Conservation (phyloP, 1,140 invertebrate species). For the Trichonephila clavata region DNA sequence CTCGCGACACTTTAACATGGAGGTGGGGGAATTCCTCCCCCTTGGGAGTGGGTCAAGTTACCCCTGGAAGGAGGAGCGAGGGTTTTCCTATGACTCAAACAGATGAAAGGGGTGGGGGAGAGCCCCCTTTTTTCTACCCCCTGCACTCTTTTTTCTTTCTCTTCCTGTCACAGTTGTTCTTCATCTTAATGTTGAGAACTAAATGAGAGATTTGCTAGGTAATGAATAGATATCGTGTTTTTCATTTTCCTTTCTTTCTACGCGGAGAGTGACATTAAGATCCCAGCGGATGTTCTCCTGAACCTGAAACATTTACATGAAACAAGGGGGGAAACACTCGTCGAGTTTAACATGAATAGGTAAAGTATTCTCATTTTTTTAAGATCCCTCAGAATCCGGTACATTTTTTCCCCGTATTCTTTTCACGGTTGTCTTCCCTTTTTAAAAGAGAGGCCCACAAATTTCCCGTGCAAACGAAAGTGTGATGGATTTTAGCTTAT, state of each 20-base stretch:
- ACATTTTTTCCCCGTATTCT: too few relatives aligned
- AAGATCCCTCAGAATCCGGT: too few relatives aligned
- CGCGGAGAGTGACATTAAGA: neutral
- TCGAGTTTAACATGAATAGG: too few relatives aligned
- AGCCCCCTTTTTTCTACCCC: neutral
- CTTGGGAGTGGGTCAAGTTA: neutral
- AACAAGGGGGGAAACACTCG: neutral
- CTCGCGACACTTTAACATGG: neutral
- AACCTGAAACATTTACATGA: neutral
- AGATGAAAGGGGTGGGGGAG: conserved; percentile 13
- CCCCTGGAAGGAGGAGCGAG: conserved; percentile 26
- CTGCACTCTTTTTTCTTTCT: neutral
- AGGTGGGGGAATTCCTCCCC: neutral
- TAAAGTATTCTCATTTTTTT: too few relatives aligned
- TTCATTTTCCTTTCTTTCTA: neutral
- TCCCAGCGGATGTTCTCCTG: neutral
- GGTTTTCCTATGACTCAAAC: conserved; percentile 31
- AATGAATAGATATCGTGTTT: conserved; percentile 19
- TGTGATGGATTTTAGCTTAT: too few relatives aligned
- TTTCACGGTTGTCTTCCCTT: too few relatives aligned
- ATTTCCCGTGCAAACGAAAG: too few relatives aligned
- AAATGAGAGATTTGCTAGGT: conserved; percentile 10
- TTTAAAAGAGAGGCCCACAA: too few relatives aligned
- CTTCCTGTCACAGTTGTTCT: conserved; percentile 25
- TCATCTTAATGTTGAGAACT: conserved; percentile 4